phyloP scores from a whole-genome alignment of 92 coral and sea anemone species.

The Palythoa grandiflora region DNA sequence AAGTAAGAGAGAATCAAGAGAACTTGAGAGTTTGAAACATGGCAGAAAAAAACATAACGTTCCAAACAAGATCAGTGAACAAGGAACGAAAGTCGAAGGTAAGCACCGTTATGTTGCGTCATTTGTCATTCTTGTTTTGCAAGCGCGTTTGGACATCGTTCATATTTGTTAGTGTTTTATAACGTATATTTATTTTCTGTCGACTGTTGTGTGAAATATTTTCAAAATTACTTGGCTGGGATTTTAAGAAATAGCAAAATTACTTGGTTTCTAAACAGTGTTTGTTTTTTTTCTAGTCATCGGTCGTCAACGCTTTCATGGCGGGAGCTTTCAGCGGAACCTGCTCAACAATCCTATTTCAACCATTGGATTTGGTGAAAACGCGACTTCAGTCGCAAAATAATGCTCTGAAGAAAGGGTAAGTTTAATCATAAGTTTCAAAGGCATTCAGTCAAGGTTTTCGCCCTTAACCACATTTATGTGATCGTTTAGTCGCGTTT shows the following conservation, averaged over 20 bases:
- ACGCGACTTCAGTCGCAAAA: slow-evolving; percentile 85
- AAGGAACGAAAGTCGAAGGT: slow-evolving; percentile 22
- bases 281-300: slow-evolving; percentile 41
- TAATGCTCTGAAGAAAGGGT: slow-evolving; percentile 39
- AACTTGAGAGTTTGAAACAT: slow-evolving; percentile 10
- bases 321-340: slow-evolving; percentile 99
- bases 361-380: slow-evolving; percentile 95
- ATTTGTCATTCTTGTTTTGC: background rate
- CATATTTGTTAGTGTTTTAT: background rate
- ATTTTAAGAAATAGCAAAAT: background rate
- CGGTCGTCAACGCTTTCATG: slow-evolving; percentile 81
- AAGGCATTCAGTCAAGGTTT: too few species aligned
- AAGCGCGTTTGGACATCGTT: background rate
- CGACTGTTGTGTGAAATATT: background rate
- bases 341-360: slow-evolving; percentile 89
- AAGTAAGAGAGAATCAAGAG: background rate
- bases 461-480: too few species aligned
- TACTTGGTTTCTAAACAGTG: background rate
- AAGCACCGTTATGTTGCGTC: background rate
- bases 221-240: background rate
- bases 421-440: background rate
- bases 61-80: background rate
- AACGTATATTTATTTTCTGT: background rate
- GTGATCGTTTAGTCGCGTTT: too few species aligned
- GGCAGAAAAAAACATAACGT: background rate